phyloP scores from a whole-genome alignment of 2,113 vertebrate species.

The Illadopsis cleaveri region DNA sequence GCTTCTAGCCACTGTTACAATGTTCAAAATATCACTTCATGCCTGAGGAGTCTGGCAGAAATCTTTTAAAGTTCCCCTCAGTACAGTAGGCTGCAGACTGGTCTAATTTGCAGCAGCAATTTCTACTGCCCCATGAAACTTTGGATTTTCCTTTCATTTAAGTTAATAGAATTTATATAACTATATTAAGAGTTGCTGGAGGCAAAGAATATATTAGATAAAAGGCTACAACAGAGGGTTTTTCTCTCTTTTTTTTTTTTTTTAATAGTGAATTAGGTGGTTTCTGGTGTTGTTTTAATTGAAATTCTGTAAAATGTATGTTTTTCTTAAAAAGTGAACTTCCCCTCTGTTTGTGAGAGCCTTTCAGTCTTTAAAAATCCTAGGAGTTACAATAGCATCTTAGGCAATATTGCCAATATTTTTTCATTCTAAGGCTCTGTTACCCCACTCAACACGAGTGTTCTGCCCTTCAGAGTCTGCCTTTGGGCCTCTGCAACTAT shows the following conservation, averaged over 20 bases:
- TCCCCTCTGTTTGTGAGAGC: neutral
- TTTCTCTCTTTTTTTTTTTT: neutral
- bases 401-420: neutral
- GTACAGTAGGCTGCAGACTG: neutral
- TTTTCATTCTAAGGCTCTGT: neutral
- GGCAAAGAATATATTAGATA: slow-evolving; percentile 25
- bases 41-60: neutral
- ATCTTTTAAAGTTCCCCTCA: neutral
- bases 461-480: neutral
- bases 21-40: neutral
- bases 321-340: neutral
- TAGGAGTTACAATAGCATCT: neutral
- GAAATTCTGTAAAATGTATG: neutral
- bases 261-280: neutral
- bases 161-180: slow-evolving; percentile 42
- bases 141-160: slow-evolving; percentile 43
- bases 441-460: neutral
- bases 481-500: neutral
- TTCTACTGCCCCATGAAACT: slow-evolving; percentile 12
- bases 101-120: slow-evolving; percentile 41
- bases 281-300: neutral
- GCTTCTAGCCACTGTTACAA: neutral
- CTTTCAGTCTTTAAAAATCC: slow-evolving; percentile 15
- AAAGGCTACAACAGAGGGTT: neutral
- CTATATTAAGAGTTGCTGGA: slow-evolving; percentile 28